Conservation (phyloP, 2,113 vertebrate genomes). For the Limanda limanda region DNA sequence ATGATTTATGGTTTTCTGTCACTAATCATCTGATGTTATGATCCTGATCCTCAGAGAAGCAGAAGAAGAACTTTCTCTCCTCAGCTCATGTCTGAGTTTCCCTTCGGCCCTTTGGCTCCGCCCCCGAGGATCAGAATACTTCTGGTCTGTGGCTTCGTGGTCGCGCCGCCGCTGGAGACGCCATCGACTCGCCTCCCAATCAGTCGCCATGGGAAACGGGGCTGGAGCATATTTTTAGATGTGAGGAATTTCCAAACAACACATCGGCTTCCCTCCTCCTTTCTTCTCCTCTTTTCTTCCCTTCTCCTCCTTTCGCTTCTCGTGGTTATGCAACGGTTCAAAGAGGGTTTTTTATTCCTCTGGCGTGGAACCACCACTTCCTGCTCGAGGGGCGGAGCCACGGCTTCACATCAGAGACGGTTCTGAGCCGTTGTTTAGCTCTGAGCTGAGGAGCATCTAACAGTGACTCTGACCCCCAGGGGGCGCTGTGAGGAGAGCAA, state of each 20-base stretch:
- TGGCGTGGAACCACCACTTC: constrained; percentile 1
- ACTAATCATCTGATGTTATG: too few relatives aligned
- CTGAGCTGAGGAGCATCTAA: not conserved
- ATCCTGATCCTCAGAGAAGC: too few relatives aligned
- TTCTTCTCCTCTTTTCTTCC: not conserved
- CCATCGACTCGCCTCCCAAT: constrained; percentile 51
- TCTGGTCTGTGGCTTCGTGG: constrained; percentile 53
- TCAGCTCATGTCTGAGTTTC: not conserved
- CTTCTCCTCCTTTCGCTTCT: not conserved
- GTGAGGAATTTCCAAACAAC: constrained; percentile 54
- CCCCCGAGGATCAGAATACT: constrained; percentile 52
- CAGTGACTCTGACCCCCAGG: not conserved
- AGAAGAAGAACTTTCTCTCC: too few relatives aligned
- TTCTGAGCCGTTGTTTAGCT: constrained; percentile 14
- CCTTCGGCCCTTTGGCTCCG: too few relatives aligned
- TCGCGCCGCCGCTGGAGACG: constrained; percentile 21
- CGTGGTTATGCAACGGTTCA: constrained; percentile 25
- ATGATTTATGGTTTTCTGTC: too few relatives aligned
- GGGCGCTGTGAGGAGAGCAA: too few relatives aligned
- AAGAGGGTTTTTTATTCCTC: constrained; percentile 17
- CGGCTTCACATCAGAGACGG: constrained; percentile 15
- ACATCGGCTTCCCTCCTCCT: not conserved
- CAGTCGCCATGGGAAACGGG: constrained; percentile 59
- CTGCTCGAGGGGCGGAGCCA: not conserved
- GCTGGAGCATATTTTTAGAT: constrained; percentile 63